Conservation (phyloP, 2,113 vertebrate genomes). For the Anguilla rostrata region DNA sequence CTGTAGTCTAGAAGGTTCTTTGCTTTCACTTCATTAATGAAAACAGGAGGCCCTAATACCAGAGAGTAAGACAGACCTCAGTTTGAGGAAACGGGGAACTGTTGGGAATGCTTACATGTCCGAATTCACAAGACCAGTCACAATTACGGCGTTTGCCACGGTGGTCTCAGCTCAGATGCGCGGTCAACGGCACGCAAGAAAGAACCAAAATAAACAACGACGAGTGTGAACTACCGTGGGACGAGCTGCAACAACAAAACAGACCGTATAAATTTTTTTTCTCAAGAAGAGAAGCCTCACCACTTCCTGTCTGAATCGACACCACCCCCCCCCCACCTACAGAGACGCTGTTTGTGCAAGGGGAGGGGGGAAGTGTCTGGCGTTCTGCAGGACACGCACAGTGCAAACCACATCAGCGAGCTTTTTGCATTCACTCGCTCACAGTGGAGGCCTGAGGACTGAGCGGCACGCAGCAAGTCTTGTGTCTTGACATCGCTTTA, state of each 20-base stretch:
- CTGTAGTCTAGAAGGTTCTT: background rate
- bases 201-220: constrained; percentile 40
- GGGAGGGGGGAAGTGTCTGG: background rate
- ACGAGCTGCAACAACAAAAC: background rate
- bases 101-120: background rate
- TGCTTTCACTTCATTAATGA: background rate
- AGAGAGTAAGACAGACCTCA: background rate
- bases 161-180: constrained; percentile 23
- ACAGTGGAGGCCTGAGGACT: background rate
- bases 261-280: constrained; percentile 2
- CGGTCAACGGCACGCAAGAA: constrained; percentile 9
- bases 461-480: background rate
- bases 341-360: background rate
- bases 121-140: background rate
- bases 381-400: background rate
- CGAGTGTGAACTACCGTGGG: constrained; percentile 9
- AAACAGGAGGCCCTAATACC: background rate
- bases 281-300: constrained; percentile 34
- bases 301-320: constrained; percentile 50
- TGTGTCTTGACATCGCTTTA: background rate
- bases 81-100: background rate
- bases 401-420: background rate
- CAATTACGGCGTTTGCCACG: background rate
- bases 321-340: constrained; percentile 37
- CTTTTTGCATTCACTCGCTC: background rate